phyloP scores from a whole-genome alignment of 2,113 vertebrate genomes.

The Osmerus eperlanus region DNA sequence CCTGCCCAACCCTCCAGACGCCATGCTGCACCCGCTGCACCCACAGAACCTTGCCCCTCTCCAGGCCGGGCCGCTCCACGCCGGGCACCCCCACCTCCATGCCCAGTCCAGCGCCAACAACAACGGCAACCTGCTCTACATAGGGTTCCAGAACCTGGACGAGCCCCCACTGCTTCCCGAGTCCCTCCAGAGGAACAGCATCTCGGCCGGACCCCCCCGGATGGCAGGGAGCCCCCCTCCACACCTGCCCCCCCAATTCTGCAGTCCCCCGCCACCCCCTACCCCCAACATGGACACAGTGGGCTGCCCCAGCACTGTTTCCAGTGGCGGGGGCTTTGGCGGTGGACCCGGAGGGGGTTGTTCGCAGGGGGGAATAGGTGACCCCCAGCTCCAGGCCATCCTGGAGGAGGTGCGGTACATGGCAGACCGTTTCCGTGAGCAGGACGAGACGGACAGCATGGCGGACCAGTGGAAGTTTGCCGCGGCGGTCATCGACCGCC shows the following conservation, averaged over 20 bases:
- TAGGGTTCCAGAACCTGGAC: conserved; percentile 75
- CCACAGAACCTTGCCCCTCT: conserved; percentile 66
- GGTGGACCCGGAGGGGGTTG: conserved; percentile 71
- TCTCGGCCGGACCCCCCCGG: conserved; percentile 47
- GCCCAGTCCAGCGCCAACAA: conserved; percentile 67
- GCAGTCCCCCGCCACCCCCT: conserved; percentile 65
- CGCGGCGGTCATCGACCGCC: conserved; percentile 74
- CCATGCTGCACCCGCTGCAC: conserved; percentile 63
- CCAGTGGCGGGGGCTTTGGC: conserved; percentile 77
- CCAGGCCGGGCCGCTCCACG: conserved; percentile 54
- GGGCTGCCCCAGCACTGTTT: conserved; percentile 70
- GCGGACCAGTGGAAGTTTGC: conserved; percentile 79
- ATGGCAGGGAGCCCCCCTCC: conserved; percentile 84
- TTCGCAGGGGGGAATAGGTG: conserved; percentile 57
- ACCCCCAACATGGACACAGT: conserved; percentile 61
- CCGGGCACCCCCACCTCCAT: conserved; percentile 64
- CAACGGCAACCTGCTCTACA: conserved; percentile 75
- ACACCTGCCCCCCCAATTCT: conserved; percentile 75
- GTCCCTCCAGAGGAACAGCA: conserved; percentile 60
- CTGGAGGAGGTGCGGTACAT: conserved; percentile 76
- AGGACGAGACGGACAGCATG: conserved; percentile 66
- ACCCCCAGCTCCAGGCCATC: conserved; percentile 74
- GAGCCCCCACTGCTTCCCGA: conserved; percentile 63
- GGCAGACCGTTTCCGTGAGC: conserved; percentile 73
- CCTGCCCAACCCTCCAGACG: conserved; percentile 64